Evolutionary conservation across 2,888 invertebrate genomes (phyloP).

Genomic region (Ectobius pallidus): DNA sequence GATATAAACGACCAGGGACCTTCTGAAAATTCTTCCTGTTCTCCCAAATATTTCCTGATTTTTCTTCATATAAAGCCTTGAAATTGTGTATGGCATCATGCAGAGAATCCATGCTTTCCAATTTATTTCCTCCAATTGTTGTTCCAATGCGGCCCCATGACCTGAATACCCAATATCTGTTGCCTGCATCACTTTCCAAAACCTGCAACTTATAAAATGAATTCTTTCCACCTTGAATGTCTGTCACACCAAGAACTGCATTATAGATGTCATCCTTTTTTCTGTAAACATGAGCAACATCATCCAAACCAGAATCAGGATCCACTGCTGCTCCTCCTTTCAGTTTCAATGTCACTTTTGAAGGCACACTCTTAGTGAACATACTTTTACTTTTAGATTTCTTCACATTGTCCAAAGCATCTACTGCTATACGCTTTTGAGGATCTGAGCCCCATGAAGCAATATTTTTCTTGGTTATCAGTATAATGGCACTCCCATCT

Average conservation of each 20-base stretch:
- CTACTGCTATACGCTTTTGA: conserved; percentile 49
- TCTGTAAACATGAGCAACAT: conserved; percentile 79
- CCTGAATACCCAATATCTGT: conserved; percentile 75
- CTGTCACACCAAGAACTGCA: conserved; percentile 83
- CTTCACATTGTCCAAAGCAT: conserved; percentile 45
- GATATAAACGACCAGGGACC: conserved; percentile 76
- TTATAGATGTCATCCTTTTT: conserved; percentile 67
- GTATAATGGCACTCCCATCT: conserved; percentile 63
- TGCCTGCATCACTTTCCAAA: conserved; percentile 72
- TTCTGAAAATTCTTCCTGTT: conserved; percentile 69
- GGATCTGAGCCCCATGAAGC: conserved; percentile 83
- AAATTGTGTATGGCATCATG: conserved; percentile 69
- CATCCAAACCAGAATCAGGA: conserved; percentile 82
- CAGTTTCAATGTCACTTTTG: conserved; percentile 70
- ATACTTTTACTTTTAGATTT: conserved; percentile 39
- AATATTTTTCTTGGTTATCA: conserved; percentile 74
- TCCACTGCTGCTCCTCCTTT: conserved; percentile 91
- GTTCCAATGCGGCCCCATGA: conserved; percentile 98
- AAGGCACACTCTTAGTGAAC: conserved; percentile 42
- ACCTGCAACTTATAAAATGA: conserved; percentile 95
- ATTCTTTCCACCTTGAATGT: conserved; percentile 86
- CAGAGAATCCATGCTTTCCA: conserved; percentile 59
- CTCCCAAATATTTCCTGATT: conserved; percentile 83
- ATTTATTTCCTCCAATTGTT: conserved; percentile 78
- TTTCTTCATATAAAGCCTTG: conserved; percentile 70